Evolutionary conservation across 2,113 vertebrate species (phyloP).

Genomic region (Tenrec ecaudatus): DNA sequence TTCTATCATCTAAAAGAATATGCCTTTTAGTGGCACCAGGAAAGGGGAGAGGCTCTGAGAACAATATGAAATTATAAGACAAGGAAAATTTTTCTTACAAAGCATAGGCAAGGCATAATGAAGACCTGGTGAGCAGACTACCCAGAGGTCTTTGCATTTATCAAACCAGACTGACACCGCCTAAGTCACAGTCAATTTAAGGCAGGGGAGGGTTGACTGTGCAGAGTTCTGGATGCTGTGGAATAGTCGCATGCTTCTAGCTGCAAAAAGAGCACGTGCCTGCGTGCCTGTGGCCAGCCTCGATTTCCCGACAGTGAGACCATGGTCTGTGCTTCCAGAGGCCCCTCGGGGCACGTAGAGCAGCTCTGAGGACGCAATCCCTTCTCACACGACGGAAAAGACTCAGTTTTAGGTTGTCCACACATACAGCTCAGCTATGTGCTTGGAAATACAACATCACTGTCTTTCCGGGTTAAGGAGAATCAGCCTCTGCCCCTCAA

Average conservation of each 20-base stretch:
- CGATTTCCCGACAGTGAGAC: background rate
- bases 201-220: no score
- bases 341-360: background rate
- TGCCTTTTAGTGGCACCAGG: background rate
- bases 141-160: background rate
- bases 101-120: background rate
- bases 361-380: background rate
- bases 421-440: slow-evolving; percentile 67
- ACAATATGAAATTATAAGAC: background rate
- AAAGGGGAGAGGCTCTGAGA: background rate
- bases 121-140: background rate
- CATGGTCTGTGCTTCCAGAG: background rate
- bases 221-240: background rate
- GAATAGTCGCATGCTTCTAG: background rate
- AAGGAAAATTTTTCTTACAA: slow-evolving; percentile 7
- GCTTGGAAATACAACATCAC: slow-evolving; percentile 72
- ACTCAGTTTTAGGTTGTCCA: slow-evolving; percentile 67
- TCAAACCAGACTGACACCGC: background rate
- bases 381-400: slow-evolving; percentile 42
- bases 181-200: background rate
- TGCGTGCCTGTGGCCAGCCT: background rate
- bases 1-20: background rate
- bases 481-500: background rate
- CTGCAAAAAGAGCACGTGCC: background rate
- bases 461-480: slow-evolving; percentile 37